Evolutionary conservation across 1,140 invertebrate species (phyloP).

Genomic region (Glossosoma conforme): DNA sequence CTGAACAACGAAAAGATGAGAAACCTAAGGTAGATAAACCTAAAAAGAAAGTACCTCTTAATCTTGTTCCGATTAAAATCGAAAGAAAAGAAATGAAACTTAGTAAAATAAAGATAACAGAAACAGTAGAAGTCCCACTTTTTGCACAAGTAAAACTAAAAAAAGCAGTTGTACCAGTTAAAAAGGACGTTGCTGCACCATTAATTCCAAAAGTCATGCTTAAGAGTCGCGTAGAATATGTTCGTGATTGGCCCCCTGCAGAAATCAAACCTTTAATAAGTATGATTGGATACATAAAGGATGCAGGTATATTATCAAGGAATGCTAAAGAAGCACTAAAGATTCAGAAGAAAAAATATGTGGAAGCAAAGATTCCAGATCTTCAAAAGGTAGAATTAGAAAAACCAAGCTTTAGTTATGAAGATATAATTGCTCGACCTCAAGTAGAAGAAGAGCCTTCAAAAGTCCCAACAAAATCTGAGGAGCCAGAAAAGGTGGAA

Average conservation of each 20-base stretch:
- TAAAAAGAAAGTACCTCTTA: constrained; percentile 32
- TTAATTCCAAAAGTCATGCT: constrained; percentile 61
- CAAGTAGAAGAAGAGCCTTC: constrained; percentile 28
- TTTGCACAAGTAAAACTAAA: constrained; percentile 62
- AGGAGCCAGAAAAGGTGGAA: constrained; percentile 29
- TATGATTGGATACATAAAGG: constrained; percentile 48
- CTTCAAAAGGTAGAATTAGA: constrained; percentile 46
- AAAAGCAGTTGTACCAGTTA: constrained; percentile 49
- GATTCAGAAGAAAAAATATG: constrained; percentile 50
- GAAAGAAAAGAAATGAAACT: constrained; percentile 41
- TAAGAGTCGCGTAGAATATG: constrained; percentile 57
- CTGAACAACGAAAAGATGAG: constrained; percentile 30
- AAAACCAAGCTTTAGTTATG: constrained; percentile 43
- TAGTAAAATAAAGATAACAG: constrained; percentile 38
- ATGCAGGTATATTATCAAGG: constrained; percentile 62
- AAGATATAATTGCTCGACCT: constrained; percentile 36
- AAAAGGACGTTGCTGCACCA: constrained; percentile 45
- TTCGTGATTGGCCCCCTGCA: constrained; percentile 56
- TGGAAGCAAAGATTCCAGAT: constrained; percentile 40
- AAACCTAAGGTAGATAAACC: constrained; percentile 25
- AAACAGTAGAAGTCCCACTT: constrained; percentile 46
- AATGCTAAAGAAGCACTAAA: constrained; percentile 64
- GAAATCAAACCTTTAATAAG: constrained; percentile 51
- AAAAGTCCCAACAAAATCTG: constrained; percentile 21
- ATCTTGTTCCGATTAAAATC: constrained; percentile 40